Evolutionary conservation across 2,888 invertebrate genomes (phyloP).

Genomic region (Deilephila porcellus): DNA sequence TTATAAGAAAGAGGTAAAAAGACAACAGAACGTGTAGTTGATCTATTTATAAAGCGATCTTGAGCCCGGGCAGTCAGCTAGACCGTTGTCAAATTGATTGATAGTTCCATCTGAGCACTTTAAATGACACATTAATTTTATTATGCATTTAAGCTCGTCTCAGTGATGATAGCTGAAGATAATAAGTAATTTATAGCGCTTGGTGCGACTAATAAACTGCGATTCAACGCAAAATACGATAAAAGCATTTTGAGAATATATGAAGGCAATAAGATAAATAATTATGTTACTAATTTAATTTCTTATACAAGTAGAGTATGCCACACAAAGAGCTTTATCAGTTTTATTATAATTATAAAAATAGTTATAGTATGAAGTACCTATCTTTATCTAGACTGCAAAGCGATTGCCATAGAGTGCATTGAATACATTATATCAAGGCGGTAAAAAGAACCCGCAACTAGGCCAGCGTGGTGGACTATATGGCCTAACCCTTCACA

Average conservation of each 20-base stretch:
- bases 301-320: neutral
- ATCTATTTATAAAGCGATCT: conserved; percentile 45
- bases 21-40: conserved; percentile 46
- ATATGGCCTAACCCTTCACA: too few relatives aligned
- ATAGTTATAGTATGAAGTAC: too few relatives aligned
- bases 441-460: too few relatives aligned
- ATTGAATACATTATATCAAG: too few relatives aligned
- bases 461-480: too few relatives aligned
- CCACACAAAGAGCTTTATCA: too few relatives aligned
- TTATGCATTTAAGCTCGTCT: conserved; percentile 2
- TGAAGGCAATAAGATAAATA: neutral
- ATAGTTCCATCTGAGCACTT: neutral
- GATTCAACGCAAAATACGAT: neutral
- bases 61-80: conserved; percentile 10
- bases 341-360: too few relatives aligned
- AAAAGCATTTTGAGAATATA: conserved; percentile 3
- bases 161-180: neutral
- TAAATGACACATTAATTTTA: conserved; percentile 15
- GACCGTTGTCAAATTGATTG: conserved; percentile 31
- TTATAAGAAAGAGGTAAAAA: conserved; percentile 59
- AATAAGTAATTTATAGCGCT: conserved; percentile 4
- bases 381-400: too few relatives aligned
- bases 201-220: neutral
- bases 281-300: neutral
- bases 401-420: too few relatives aligned